Conservation (phyloP, 2,888 invertebrate species). For the Phortica magna region DNA sequence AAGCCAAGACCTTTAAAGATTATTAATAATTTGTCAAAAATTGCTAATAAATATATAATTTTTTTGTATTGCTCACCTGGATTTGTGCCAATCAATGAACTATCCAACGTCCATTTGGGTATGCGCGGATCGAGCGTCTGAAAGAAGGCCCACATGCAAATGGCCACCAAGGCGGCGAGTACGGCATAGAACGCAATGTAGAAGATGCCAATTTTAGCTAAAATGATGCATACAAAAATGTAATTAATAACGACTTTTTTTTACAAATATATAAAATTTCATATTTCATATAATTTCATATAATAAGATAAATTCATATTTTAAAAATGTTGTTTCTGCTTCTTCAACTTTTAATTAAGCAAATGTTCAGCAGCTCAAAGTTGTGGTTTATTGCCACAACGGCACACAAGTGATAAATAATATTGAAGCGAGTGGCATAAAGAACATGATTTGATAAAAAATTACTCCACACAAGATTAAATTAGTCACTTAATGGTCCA, state of each 20-base stretch:
- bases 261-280: neutral
- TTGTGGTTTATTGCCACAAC: slow-evolving; percentile 22
- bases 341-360: slow-evolving; percentile 27
- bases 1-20: slow-evolving; percentile 87
- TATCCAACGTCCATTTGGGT: slow-evolving; percentile 92
- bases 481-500: slow-evolving; percentile 59
- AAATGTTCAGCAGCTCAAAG: neutral
- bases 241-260: too few species aligned
- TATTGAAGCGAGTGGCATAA: slow-evolving; percentile 1
- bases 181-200: slow-evolving; percentile 96
- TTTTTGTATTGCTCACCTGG: slow-evolving; percentile 81
- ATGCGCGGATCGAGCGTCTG: slow-evolving; percentile 92
- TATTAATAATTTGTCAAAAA: slow-evolving; percentile 5
- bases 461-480: slow-evolving; percentile 54
- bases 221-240: slow-evolving; percentile 60
- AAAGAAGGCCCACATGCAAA: slow-evolving; percentile 96
- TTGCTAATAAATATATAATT: slow-evolving; percentile 7
- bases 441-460: neutral
- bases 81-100: slow-evolving; percentile 95
- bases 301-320: neutral
- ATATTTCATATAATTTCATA: too few species aligned
- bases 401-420: slow-evolving; percentile 4
- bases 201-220: slow-evolving; percentile 96
- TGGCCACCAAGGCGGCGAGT: slow-evolving; percentile 93
- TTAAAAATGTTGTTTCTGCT: neutral